Evolutionary conservation across 1,140 invertebrate genomes (phyloP).

Genomic region (Zelostemma sp.): DNA sequence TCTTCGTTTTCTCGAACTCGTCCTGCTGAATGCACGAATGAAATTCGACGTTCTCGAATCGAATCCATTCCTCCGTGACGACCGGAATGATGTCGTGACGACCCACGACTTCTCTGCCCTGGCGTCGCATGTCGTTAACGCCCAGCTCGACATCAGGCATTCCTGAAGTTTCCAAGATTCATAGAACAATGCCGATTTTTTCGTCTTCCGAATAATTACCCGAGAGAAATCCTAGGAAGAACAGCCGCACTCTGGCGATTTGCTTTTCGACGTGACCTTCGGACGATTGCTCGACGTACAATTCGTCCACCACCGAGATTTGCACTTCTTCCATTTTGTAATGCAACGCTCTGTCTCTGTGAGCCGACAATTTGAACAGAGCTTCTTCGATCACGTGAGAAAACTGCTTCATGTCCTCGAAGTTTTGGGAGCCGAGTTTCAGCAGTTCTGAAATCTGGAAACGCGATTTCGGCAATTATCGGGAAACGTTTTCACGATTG

Average conservation of each 20-base stretch:
- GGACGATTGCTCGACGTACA: slow-evolving; percentile 92
- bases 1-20: slow-evolving; percentile 90
- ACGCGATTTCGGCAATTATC: no score
- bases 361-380: slow-evolving; percentile 85
- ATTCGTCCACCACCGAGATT: slow-evolving; percentile 95
- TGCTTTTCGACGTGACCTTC: slow-evolving; percentile 90
- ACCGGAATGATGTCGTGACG: slow-evolving; percentile 99
- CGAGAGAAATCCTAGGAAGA: slow-evolving; percentile 93
- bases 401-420: slow-evolving; percentile 93
- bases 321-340: slow-evolving; percentile 99
- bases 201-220: slow-evolving; percentile 67
- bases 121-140: slow-evolving; percentile 95
- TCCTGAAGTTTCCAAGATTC: slow-evolving; percentile 71
- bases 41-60: slow-evolving; percentile 94
- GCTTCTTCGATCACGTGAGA: slow-evolving; percentile 90
- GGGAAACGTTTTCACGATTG: no score
- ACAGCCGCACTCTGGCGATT: slow-evolving; percentile 94
- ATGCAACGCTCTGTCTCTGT: slow-evolving; percentile 89
- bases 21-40: slow-evolving; percentile 93
- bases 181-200: no score
- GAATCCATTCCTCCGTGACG: slow-evolving; percentile 99
- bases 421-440: slow-evolving; percentile 92
- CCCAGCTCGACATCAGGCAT: slow-evolving; percentile 98
- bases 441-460: slow-evolving; percentile 93
- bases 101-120: slow-evolving; percentile 99